Percentiles rank a stretch among this genome's conserved stretches.
Conservation (phyloP, 1,140 invertebrate genomes). For the Psix sp. region DNA sequence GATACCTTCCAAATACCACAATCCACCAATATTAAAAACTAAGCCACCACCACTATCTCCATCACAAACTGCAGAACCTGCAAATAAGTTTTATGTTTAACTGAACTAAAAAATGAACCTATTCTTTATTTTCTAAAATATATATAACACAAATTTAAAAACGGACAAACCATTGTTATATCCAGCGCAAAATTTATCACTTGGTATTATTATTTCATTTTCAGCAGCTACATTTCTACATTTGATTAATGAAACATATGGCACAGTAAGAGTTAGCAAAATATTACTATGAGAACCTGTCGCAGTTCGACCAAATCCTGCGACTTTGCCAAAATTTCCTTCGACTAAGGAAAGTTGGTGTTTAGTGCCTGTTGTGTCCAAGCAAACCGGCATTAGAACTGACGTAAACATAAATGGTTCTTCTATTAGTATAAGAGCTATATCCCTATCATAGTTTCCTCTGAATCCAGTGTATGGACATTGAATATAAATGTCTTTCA, state of each 20-base stretch:
- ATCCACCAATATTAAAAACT: constrained; percentile 59
- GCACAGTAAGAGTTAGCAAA: constrained; percentile 67
- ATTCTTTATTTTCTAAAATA: not conserved
- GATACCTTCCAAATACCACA: constrained; percentile 71
- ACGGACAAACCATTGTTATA: constrained; percentile 69
- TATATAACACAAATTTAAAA: not conserved
- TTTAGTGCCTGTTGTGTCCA: constrained; percentile 58
- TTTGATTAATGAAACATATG: constrained; percentile 59
- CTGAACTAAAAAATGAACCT: not conserved
- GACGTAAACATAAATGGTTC: constrained; percentile 63
- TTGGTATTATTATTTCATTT: constrained; percentile 62
- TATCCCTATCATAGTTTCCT: constrained; percentile 70
- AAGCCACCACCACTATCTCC: constrained; percentile 75
- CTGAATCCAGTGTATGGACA: constrained; percentile 66
- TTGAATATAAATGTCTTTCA: constrained; percentile 65
- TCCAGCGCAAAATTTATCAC: constrained; percentile 74
- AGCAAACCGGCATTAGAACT: constrained; percentile 66
- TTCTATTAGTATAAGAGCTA: constrained; percentile 68
- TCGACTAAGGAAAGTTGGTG: constrained; percentile 52
- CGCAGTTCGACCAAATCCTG: constrained; percentile 72
- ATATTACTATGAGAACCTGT: constrained; percentile 58
- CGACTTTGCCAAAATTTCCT: constrained; percentile 67
- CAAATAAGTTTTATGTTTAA: constrained; percentile 7
- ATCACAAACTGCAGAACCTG: constrained; percentile 72
- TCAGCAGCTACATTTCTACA: constrained; percentile 57